Evolutionary conservation across 2,113 vertebrate genomes (phyloP).

Genomic region (Labrus mixtus): DNA sequence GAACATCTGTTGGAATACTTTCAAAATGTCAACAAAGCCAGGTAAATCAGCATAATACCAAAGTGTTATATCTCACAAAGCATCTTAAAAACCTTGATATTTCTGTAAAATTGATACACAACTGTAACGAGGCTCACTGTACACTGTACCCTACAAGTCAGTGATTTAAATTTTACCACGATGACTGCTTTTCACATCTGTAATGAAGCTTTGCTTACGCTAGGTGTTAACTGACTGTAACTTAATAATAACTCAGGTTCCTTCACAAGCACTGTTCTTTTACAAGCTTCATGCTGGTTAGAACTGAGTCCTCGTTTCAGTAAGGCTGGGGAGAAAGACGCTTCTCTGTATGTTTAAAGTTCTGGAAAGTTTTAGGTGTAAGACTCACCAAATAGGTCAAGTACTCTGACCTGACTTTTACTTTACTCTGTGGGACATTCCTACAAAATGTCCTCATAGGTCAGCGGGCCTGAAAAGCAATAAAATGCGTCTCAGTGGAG

Average conservation of each 20-base stretch:
- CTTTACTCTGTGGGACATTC: slow-evolving; percentile 73
- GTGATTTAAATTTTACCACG: slow-evolving; percentile 43
- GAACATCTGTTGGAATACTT: no score
- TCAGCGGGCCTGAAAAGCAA: slow-evolving; percentile 64
- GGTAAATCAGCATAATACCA: slow-evolving; percentile 9
- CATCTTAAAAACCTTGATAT: slow-evolving; percentile 11
- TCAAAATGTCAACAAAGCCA: neutral
- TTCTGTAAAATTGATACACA: slow-evolving; percentile 52
- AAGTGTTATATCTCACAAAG: slow-evolving; percentile 19
- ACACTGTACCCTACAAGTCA: slow-evolving; percentile 12
- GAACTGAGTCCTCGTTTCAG: neutral
- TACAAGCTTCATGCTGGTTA: slow-evolving; percentile 55
- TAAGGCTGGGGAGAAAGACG: slow-evolving; percentile 38
- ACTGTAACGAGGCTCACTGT: slow-evolving; percentile 3
- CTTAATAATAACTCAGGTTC: slow-evolving; percentile 42
- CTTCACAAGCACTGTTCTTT: slow-evolving; percentile 54
- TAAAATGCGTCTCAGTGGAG: slow-evolving; percentile 63
- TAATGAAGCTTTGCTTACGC: slow-evolving; percentile 28
- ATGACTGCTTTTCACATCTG: slow-evolving; percentile 37
- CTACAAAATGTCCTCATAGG: slow-evolving; percentile 73
- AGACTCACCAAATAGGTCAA: slow-evolving; percentile 71
- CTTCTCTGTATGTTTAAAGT: slow-evolving; percentile 63
- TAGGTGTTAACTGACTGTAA: slow-evolving; percentile 22
- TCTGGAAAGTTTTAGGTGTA: slow-evolving; percentile 60
- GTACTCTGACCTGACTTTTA: slow-evolving; percentile 73